Base-by-base conservation (phyloP, 2,797 vertebrate genomes). In the Microctenopoma steveboyesi region DNA sequence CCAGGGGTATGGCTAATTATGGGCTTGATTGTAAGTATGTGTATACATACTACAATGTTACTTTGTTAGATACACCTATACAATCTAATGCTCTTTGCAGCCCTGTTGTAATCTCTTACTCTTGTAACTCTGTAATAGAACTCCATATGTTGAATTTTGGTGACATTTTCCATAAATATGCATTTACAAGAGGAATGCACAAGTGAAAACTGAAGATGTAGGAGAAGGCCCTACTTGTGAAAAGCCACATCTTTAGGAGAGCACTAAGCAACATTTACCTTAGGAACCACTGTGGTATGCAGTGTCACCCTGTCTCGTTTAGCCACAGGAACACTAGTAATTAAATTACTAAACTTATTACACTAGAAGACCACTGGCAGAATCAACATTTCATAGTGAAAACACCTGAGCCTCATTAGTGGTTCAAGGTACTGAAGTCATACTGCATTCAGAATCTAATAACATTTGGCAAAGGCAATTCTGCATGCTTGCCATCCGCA, bases 281-380 rank as follows among this genome's bases (percentile, higher is more conserved):
- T 33, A 16, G 49, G 4, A 69, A 59, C 49, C 12, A 14, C 16
- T 35, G 56, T 51, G 37, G 12, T 49, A 52, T 33, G 28, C 35
- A 37, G 22, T 28, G 60, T 49, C 40, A 30, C 15, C 37, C 14
- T n/a, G 53, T 18, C 40, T 62, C 70, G 28, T 42, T 15, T 40
- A 39, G 30, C 33, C 43, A 47, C 28, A 59, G 45, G 40, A 76
- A 59, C 14, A 50, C 22, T 35, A 11, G 15, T 56, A 42, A 66
- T 79, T 72, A 49, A 47, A 71, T 67, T n/a, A 69, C 28, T 39
- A n/a, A 25, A 45, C 15, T 46, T 3, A 15, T 25, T 54, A 39
- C 58, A 74, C 58, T 50, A 67, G 27, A 28, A 58, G 18, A 22
- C 10, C 11, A 2, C 61, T 30, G 43, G 33, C 51, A 49, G 42